Evolutionary conservation across 2,797 vertebrate species (phyloP).

Genomic region (Pristis pectinata): DNA sequence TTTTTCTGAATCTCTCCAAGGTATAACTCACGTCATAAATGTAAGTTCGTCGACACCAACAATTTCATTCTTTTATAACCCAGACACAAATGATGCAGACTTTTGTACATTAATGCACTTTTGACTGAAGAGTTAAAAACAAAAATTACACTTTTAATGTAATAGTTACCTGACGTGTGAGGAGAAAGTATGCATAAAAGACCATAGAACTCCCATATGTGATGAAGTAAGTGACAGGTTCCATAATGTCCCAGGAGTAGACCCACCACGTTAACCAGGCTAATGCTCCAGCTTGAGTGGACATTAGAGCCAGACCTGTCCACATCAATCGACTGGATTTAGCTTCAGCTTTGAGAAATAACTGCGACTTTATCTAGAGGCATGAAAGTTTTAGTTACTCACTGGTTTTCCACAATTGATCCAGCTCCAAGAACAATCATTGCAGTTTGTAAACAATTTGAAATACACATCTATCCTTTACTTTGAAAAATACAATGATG

Average conservation of each 20-base stretch:
- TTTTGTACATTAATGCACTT: not conserved
- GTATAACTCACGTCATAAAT: not conserved
- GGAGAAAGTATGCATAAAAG: constrained; percentile 78
- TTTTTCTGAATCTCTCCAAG: not conserved
- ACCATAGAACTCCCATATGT: constrained; percentile 81
- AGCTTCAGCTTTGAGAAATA: constrained; percentile 59
- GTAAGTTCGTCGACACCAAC: too few species aligned
- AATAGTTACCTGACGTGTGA: constrained; percentile 75
- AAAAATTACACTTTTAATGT: not conserved
- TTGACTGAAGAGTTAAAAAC: not conserved
- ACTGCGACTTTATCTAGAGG: constrained; percentile 66
- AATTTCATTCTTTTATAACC: not conserved
- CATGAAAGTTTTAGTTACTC: constrained; percentile 38
- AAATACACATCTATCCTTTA: too few species aligned
- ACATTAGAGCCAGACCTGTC: constrained; percentile 78
- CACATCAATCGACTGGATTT: constrained; percentile 65
- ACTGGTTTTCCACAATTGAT: not conserved
- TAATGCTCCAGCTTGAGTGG: constrained; percentile 78
- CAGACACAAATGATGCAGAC: not conserved
- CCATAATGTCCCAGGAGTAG: constrained; percentile 96
- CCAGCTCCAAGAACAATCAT: not conserved
- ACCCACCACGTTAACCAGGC: constrained; percentile 97
- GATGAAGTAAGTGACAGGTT: constrained; percentile 90
- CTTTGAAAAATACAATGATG: too few species aligned
- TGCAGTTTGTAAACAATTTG: too few species aligned